Conservation (phyloP, 2,888 invertebrate species). For the Listrodromus nycthemerus region DNA sequence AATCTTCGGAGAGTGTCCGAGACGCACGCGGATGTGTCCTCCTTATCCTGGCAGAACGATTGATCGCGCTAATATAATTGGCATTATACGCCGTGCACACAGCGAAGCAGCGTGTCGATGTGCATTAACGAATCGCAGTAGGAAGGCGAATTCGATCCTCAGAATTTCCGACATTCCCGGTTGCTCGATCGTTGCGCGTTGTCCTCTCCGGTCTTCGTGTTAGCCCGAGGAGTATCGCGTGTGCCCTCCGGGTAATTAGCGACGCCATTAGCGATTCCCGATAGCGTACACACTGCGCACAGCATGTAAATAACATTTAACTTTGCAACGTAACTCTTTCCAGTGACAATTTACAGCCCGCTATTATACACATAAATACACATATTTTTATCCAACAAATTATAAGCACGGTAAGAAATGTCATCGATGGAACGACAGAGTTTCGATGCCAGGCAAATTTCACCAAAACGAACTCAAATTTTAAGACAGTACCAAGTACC, state of each 20-base stretch:
- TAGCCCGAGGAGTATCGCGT: slow-evolving; percentile 50
- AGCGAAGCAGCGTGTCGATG: not conserved
- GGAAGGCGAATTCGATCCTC: slow-evolving; percentile 55
- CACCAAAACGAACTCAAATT: not conserved
- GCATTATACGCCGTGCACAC: slow-evolving; percentile 1
- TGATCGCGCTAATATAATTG: slow-evolving; percentile 41
- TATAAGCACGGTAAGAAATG: not conserved
- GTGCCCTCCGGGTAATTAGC: slow-evolving; percentile 65
- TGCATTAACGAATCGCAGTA: slow-evolving; percentile 20
- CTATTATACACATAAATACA: not conserved
- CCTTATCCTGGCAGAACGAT: slow-evolving; percentile 20
- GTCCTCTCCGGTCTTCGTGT: slow-evolving; percentile 41
- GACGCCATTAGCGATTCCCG: slow-evolving; percentile 63
- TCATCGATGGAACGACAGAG: not conserved
- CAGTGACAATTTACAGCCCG: not conserved
- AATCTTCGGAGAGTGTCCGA: slow-evolving; percentile 14
- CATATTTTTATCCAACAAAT: not conserved
- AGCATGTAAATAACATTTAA: slow-evolving; percentile 4
- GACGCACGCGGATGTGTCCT: slow-evolving; percentile 16
- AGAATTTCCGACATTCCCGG: slow-evolving; percentile 59
- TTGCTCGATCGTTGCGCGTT: slow-evolving; percentile 36
- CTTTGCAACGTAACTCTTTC: slow-evolving; percentile 4
- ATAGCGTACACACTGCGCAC: slow-evolving; percentile 26
- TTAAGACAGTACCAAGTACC: not conserved
- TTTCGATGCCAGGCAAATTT: not conserved